Evolutionary conservation across 2,888 invertebrate genomes (phyloP), one percentile per base, ranked within the genome.

Genomic region (Choreutis nemorana): DNA sequence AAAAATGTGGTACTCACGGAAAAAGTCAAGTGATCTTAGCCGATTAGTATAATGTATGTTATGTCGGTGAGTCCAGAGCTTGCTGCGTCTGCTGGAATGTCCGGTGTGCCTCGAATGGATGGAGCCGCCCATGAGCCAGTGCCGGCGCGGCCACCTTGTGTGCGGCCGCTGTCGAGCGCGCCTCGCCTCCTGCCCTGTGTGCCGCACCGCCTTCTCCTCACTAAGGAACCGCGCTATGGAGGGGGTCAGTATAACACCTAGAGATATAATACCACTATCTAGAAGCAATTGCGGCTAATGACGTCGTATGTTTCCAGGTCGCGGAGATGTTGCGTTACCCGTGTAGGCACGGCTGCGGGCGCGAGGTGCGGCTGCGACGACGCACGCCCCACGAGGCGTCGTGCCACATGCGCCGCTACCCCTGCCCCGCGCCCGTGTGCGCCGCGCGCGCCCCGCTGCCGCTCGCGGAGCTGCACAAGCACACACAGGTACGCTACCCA

Each of bases 61-160:
- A 28, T 24, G 8, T 11, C 7, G 24, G 21, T 32, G n/a, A 1
- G 14, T 11, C 4, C 41, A 79, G 75, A 64, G 56, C 36, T 47
- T 75, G 41, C 61, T 79, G 14, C 63, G 75, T 0, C 47, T 77
- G 43, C 58, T 85, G 46, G 85, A 85, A 50, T 85, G 85, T 40
- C 85, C 85, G 11, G 82, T 85, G 40, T 85, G 85, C 55, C 63
- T 84, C 48, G 85, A 85, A 48, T 81, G 81, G 57, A 83, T 84
- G 60, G 71, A 73, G 47, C 81, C 85, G 28, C 85, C 85, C 13
- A 81, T 85, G 39, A 66, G 80, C 34, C 85, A 85, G 57, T 85
- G 85, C 53, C 81, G 82, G 5, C 81, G 84, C 48, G 85, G 85
- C 0, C 85, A 85, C 55, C 77, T 85, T 20, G 72, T 85, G 42